Percentiles rank a stretch among this genome's conserved stretches.
Evolutionary conservation across 2,888 invertebrate genomes (phyloP).

Genomic region (Ametastegia equiseti): DNA sequence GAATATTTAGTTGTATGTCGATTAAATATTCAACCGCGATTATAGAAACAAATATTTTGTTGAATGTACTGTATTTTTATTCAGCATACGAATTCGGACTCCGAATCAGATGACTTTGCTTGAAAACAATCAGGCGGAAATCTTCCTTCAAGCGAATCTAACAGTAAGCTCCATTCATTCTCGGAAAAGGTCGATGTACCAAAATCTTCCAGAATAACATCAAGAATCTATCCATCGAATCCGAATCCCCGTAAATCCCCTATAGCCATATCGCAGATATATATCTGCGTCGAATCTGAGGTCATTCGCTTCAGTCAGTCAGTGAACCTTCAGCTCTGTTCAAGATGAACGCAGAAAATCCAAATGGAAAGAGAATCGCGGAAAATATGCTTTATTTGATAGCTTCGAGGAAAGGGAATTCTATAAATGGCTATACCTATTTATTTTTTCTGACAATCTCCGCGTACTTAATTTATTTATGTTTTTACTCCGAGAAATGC

Average conservation of each 20-base stretch:
- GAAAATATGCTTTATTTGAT: background rate
- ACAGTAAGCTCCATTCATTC: background rate
- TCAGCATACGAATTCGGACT: background rate
- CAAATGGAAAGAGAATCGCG: background rate
- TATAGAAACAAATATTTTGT: no score
- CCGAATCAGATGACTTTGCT: background rate
- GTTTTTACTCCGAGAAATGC: no score
- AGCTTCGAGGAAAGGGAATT: background rate
- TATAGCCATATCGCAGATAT: background rate
- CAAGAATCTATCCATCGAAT: background rate
- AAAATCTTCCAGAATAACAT: background rate
- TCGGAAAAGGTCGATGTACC: no score
- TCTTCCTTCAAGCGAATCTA: background rate
- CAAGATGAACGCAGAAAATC: background rate
- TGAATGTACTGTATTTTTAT: no score
- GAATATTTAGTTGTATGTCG: no score
- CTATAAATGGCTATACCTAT: background rate
- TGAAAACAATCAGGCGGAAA: background rate
- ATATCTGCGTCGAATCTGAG: background rate
- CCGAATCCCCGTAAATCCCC: background rate
- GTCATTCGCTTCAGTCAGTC: background rate
- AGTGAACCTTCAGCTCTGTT: background rate
- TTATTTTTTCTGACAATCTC: no score
- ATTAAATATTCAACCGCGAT: no score
- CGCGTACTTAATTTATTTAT: no score